Conservation (phyloP, 2,113 vertebrate species). For the Phoxinus phoxinus region DNA sequence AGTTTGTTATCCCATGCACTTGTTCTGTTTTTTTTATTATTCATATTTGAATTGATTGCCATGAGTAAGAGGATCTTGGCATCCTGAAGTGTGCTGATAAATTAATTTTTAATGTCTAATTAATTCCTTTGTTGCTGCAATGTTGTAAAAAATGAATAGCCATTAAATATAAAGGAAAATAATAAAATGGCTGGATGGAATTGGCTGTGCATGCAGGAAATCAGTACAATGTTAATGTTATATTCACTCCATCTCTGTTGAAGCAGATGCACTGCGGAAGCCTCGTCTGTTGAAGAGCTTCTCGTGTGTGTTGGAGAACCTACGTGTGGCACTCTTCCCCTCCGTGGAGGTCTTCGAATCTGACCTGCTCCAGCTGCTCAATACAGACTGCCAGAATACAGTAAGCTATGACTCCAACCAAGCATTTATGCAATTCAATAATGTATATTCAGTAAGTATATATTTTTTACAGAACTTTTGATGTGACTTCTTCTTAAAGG, state of each 20-base stretch:
- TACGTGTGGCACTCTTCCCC: slow-evolving; percentile 83
- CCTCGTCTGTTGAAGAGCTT: slow-evolving; percentile 80
- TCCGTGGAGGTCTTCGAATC: slow-evolving; percentile 90
- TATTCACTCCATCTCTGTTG: slow-evolving; percentile 28
- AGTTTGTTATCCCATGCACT: slow-evolving; percentile 2
- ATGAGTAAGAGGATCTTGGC: slow-evolving; percentile 19
- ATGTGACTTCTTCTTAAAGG: background rate
- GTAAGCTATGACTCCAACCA: slow-evolving; percentile 68
- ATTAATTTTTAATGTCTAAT: slow-evolving; percentile 47
- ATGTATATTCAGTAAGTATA: background rate
- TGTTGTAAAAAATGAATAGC: slow-evolving; percentile 45
- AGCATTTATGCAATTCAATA: background rate
- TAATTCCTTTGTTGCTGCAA: slow-evolving; percentile 47
- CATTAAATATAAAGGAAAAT: slow-evolving; percentile 36
- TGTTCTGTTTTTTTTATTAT: slow-evolving; percentile 23
- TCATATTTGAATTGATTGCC: slow-evolving; percentile 44
- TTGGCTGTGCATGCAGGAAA: background rate
- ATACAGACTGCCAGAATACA: slow-evolving; percentile 80
- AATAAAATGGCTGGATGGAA: slow-evolving; percentile 11
- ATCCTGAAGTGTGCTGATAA: slow-evolving; percentile 34
- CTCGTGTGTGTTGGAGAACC: slow-evolving; percentile 79
- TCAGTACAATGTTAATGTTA: slow-evolving; percentile 2
- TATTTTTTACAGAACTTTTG: background rate
- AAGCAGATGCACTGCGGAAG: slow-evolving; percentile 83
- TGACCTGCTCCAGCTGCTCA: slow-evolving; percentile 82